These are phyloP conservation scores for Pyrrhia umbra DNA, from an alignment of 2,888 invertebrate species.

Conservation along the genomic window DNA sequence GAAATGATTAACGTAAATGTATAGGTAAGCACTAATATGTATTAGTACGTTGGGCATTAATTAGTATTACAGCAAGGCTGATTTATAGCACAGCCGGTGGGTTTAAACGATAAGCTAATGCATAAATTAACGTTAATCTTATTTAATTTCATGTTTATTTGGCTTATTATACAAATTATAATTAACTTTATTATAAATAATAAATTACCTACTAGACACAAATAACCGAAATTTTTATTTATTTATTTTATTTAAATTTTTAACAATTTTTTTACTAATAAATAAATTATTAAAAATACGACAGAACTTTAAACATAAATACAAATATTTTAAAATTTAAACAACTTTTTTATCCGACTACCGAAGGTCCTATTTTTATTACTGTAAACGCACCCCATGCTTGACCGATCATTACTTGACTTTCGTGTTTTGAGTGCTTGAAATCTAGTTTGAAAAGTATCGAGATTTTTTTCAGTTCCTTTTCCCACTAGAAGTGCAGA, in stretches of 20 bases:
- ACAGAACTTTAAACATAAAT: too few relatives aligned
- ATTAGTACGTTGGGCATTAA: constrained; percentile 19
- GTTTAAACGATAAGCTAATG: constrained; percentile 47
- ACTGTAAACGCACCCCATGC: too few relatives aligned
- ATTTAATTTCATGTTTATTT: constrained; percentile 36
- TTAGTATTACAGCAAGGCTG: constrained; percentile 25
- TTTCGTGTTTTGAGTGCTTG: neutral
- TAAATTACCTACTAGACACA: neutral
- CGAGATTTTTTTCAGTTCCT: constrained; percentile 17
- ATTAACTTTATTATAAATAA: neutral
- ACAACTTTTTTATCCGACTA: too few relatives aligned
- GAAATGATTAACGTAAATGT: neutral
- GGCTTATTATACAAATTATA: neutral
- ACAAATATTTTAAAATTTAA: too few relatives aligned
- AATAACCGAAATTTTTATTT: neutral
- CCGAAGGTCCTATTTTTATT: too few relatives aligned
- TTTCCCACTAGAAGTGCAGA: constrained; percentile 21
- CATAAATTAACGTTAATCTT: constrained; percentile 41
- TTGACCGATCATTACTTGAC: too few relatives aligned
- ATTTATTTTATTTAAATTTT: too few relatives aligned
- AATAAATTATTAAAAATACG: too few relatives aligned
- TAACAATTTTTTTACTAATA: too few relatives aligned
- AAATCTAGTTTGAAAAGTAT: constrained; percentile 5
- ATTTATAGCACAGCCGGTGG: constrained; percentile 28
- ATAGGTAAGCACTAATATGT: neutral